A percentile compares a stretch with the other conserved stretches of the same genome.
phyloP scores from a whole-genome alignment of 2,113 vertebrate genomes.

The Asarcornis scutulata region DNA sequence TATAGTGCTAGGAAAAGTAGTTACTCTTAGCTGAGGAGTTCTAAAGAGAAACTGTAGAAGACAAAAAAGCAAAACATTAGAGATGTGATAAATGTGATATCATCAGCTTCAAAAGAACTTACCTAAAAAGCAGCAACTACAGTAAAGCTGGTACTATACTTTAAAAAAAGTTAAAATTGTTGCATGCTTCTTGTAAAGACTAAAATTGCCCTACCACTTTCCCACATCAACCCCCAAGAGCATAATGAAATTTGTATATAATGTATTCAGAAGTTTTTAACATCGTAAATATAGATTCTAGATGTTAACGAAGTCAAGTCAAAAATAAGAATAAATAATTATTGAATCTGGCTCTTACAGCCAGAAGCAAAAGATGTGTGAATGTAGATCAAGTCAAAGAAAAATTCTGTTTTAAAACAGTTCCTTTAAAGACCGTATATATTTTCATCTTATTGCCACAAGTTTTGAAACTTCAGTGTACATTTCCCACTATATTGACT shows the following conservation, averaged over 20 bases:
- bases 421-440: not conserved
- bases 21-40: not conserved
- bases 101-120: not conserved
- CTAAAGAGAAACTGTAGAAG: slow-evolving; percentile 8
- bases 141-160: not conserved
- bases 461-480: not conserved
- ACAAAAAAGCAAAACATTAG: not conserved
- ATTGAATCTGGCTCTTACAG: not conserved
- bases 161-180: not conserved
- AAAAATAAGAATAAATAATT: not conserved
- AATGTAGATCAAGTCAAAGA: not conserved
- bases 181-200: not conserved
- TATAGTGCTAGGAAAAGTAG: not conserved
- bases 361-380: not conserved
- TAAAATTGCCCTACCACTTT: not conserved
- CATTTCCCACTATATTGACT: not conserved
- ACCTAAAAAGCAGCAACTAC: not conserved
- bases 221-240: not conserved
- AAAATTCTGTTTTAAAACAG: not conserved
- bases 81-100: slow-evolving; percentile 27
- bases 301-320: not conserved
- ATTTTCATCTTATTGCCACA: not conserved
- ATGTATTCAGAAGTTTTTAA: not conserved
- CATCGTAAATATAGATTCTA: not conserved
- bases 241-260: not conserved